phyloP scores from a whole-genome alignment of 2,888 invertebrate genomes.

The Ennomos erosarius region DNA sequence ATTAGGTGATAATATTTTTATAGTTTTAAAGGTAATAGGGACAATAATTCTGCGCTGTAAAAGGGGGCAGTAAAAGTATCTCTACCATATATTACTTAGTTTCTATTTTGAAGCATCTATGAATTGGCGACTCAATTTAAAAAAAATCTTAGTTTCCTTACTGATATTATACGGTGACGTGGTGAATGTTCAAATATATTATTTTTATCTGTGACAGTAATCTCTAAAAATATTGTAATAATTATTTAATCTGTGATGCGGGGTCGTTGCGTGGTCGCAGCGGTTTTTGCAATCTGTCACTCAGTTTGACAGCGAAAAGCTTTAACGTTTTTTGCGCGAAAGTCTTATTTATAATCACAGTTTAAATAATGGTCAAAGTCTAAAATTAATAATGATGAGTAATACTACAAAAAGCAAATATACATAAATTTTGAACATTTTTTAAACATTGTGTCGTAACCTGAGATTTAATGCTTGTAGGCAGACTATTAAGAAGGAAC shows the following conservation, averaged over 20 bases:
- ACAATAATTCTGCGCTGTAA: too few species aligned
- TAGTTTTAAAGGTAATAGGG: too few species aligned
- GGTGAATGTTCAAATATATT: constrained; percentile 35
- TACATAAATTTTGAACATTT: background rate
- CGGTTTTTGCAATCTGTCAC: constrained; percentile 45
- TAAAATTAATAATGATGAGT: too few species aligned
- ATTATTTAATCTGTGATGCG: constrained; percentile 36
- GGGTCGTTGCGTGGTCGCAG: constrained; percentile 33
- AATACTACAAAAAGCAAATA: too few species aligned
- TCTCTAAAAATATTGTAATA: constrained; percentile 40
- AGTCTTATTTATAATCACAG: constrained; percentile 22
- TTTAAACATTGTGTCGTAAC: too few species aligned
- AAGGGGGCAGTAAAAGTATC: too few species aligned
- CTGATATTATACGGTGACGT: constrained; percentile 13
- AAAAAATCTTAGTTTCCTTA: background rate
- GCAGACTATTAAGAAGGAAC: too few species aligned
- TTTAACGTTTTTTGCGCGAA: constrained; percentile 23
- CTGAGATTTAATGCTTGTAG: too few species aligned
- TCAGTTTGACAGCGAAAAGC: constrained; percentile 37
- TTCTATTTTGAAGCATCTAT: too few species aligned
- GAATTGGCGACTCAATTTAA: too few species aligned
- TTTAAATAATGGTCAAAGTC: background rate
- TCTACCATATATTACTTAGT: too few species aligned
- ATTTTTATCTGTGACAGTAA: constrained; percentile 41
- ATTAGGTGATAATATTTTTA: too few species aligned